These are phyloP conservation scores for Poeciliopsis paucimaculata DNA, from an alignment of 2,797 vertebrate genomes.

Conservation along the genomic window DNA sequence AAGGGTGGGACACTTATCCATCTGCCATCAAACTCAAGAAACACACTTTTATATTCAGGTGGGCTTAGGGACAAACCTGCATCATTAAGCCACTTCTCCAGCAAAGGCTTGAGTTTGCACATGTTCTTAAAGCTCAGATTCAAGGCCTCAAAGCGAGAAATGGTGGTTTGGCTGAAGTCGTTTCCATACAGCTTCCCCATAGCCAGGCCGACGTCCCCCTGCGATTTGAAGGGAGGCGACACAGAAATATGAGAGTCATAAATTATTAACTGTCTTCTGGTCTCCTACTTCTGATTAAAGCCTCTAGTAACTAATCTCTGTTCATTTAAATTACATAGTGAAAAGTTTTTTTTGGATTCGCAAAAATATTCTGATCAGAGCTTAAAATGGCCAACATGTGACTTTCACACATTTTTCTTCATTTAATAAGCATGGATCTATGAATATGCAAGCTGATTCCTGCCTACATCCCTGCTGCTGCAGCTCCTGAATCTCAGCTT, in stretches of 20 bases:
- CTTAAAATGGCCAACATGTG: neutral
- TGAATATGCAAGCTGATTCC: neutral
- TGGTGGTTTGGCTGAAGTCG: constrained; percentile 99
- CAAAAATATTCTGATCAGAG: constrained; percentile 9
- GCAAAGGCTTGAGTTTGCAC: constrained; percentile 99
- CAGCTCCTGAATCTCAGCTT: neutral
- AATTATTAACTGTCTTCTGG: constrained; percentile 1
- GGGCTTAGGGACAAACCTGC: constrained; percentile 88
- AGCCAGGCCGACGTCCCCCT: constrained; percentile 82
- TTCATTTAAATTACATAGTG: constrained; percentile 8
- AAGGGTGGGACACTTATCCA: neutral
- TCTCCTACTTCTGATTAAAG: constrained; percentile 9
- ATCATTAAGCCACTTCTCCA: constrained; percentile 99
- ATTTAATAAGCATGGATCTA: neutral
- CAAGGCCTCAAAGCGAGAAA: constrained; percentile 99
- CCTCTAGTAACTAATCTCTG: constrained; percentile 7
- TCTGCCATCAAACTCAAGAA: neutral
- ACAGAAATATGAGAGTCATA: constrained; percentile 13
- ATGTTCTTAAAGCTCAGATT: constrained; percentile 99
- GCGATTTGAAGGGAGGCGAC: constrained; percentile 10
- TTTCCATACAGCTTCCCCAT: constrained; percentile 99
- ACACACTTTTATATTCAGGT: neutral
- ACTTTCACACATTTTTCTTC: neutral
- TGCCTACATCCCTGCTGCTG: neutral
- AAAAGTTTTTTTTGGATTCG: neutral